Base-by-base conservation (phyloP, 2,888 invertebrate species). In the Morpho helenor region DNA sequence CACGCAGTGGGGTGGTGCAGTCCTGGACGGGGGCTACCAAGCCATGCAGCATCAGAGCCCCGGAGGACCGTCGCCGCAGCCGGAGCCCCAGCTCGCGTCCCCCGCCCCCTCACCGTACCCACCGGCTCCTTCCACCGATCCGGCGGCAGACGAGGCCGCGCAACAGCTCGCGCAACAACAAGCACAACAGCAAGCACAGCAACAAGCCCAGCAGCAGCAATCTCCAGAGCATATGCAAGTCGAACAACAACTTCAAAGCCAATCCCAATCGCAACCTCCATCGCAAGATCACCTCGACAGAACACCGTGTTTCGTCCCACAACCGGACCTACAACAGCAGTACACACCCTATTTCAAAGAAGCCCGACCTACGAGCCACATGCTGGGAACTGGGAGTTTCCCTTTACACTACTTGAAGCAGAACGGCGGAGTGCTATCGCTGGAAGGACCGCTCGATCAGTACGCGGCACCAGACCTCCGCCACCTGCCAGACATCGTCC, bases 371-470 rank as follows among this genome's bases (percentile, higher is more conserved):
- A 82, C 89, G 64, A 93, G 87, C 75, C 93, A 95, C 65, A 93
- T 94, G 91, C 91, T 94, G 56, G 93, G 95, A 57, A 94, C 94
- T 47, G 93, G 94, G 7, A 96, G 96, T 66, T 96, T 96, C 72
- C 95, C 96, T 43, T 82, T 96, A 69, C 96, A 96, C 78, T 96
- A 96, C 81, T 88, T 96, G 46, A 96, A 96, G 79, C 96, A 96
- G 74, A 95, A 96, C 51, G 95, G 95, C 31, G 94, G 95, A 43
- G 93, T 96, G 83, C 89, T 96, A 49, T 94, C 95, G 2, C 82
- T 92, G 6, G 91, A 91, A 65, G 84, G 87, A 2, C 90, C 90
- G 7, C 73, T 87, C 61, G 77, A 92, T 69, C 91, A 94, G 74
- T 92, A 94, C 84, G 91, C 86, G 57, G 83, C 93, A 52, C 93